Conservation (phyloP, 2,113 vertebrate species). For the Sitta europaea region DNA sequence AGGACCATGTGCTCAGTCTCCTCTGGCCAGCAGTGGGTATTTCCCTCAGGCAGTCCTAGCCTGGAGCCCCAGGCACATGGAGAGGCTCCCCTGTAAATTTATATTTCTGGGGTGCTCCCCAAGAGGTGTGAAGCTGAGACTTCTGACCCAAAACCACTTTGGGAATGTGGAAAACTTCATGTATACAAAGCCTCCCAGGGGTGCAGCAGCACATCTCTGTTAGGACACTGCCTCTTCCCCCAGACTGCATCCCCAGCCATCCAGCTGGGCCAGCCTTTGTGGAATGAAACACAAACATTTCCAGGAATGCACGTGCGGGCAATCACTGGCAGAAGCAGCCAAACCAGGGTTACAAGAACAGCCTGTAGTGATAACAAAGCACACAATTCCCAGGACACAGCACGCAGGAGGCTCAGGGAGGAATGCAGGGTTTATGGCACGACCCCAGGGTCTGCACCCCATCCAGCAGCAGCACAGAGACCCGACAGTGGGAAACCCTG, state of each 20-base stretch:
- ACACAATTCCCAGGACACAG: neutral
- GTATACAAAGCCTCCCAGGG: neutral
- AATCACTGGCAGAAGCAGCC: neutral
- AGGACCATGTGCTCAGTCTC: rapidly evolving
- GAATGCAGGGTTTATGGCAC: conserved; percentile 14
- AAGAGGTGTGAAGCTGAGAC: neutral
- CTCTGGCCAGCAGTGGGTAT: neutral
- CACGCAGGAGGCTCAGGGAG: neutral
- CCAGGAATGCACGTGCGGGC: neutral
- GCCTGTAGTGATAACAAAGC: conserved; percentile 35
- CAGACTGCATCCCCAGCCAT: neutral
- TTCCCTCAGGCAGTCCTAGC: neutral
- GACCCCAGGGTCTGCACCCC: neutral
- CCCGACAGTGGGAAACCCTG: neutral
- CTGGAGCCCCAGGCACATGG: neutral
- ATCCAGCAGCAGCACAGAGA: neutral
- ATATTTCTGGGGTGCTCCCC: neutral
- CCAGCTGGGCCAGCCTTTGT: neutral
- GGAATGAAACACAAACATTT: neutral
- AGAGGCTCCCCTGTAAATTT: neutral
- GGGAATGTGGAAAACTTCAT: neutral
- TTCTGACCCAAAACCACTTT: neutral
- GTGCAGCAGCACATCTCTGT: neutral
- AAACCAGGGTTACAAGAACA: conserved; percentile 48
- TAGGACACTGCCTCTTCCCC: neutral